Percentiles rank a stretch among this genome's conserved stretches.
phyloP scores from a whole-genome alignment of 2,888 invertebrate species.

The Sepiola atlantica region DNA sequence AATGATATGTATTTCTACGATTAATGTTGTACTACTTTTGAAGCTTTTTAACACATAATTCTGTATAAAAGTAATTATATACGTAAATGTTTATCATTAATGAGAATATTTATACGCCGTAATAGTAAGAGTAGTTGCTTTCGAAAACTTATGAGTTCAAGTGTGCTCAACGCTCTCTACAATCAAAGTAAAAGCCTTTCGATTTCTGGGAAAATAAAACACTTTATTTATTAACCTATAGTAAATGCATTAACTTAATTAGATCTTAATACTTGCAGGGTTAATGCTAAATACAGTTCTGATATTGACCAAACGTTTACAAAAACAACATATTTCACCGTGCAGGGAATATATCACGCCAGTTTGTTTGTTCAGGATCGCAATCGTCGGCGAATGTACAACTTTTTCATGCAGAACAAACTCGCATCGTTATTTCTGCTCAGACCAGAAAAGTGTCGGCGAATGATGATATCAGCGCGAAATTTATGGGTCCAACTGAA shows the following conservation, averaged over 20 bases:
- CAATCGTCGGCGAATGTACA: not conserved
- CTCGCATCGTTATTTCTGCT: not conserved
- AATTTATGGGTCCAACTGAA: not conserved
- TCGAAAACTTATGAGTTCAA: not conserved
- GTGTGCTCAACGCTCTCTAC: not conserved
- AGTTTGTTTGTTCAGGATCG: not conserved
- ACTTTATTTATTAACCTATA: not conserved
- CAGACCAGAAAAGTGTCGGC: not conserved
- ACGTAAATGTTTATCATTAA: not conserved
- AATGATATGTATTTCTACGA: not conserved
- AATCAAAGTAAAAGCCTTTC: not conserved
- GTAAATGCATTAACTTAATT: constrained; percentile 6
- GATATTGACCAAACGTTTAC: not conserved
- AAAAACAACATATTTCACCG: not conserved
- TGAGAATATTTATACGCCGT: not conserved
- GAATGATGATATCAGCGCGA: not conserved
- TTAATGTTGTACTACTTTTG: not conserved
- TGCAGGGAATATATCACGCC: not conserved
- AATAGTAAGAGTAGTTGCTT: not conserved
- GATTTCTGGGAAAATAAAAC: not conserved
- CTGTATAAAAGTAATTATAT: not conserved
- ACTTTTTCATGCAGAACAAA: not conserved
- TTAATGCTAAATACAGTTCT: not conserved
- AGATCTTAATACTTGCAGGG: not conserved
- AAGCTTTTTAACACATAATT: too few relatives aligned